Evolutionary conservation across 2,113 vertebrate genomes (phyloP), one percentile per base, ranked within the genome.

Genomic region (Psephotus haematonotus): DNA sequence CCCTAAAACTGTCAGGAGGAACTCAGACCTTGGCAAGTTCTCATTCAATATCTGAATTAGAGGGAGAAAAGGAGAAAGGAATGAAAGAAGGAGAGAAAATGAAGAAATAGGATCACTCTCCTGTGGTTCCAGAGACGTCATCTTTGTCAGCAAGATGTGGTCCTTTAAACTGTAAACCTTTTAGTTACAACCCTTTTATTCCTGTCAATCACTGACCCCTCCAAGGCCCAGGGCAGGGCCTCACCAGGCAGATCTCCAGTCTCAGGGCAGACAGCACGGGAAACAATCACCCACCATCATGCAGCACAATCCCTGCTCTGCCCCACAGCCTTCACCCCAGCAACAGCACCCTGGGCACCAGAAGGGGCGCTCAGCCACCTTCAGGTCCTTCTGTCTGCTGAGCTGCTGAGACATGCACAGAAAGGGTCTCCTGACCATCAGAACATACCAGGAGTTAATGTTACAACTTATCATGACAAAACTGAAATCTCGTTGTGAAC

Each of bases 311-410:
- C 33, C 20, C 57, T 59, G 33, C 57, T 15, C 57, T 59, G 57
- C 57, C 33, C 9, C 57, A 35, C 3, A 3, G 33, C 57, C 33
- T 15, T 35, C 20, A 59, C 33, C 13, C 3, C 9, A 35, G 20
- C 14, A 14, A 22, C 33, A 15, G 33, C 3, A 1, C 9, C 33
- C 20, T 59, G 57, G 0, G 1, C 57, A 59, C 6, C 13, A 59
- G 22, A 59, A 59, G 20, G 23, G 22, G 22, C 13, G 6, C 22
- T 59, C 57, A 59, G 33, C 57, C 6, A 4, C 13, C 33, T 24
- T 35, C 33, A 59, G 57, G 20, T 59, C 33, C 33, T 35, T 59
- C 33, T 24, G 33, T 24, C 22, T 7, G 22, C 22, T 7, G 9
- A 59, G 33, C 5, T 35, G 33, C 7, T 35, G 22, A 35, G 57